phyloP scores from a whole-genome alignment of 2,888 invertebrate species.

The Drosophila anomalipes region DNA sequence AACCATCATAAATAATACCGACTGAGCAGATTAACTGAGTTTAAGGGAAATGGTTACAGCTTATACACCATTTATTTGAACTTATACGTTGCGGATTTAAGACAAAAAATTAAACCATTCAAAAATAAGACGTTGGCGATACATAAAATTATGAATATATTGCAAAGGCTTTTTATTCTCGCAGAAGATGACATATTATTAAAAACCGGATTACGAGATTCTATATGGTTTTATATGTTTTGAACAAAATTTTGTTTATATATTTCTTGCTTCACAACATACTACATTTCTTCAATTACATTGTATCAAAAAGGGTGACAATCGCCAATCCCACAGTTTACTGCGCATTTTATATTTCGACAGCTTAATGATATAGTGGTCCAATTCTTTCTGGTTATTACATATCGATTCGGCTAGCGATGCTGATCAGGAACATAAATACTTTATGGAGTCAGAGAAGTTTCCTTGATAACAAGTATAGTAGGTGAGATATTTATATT shows the following conservation, averaged over 20 bases:
- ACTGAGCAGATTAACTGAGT: slow-evolving; percentile 44
- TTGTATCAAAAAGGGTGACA: background rate
- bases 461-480: background rate
- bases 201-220: background rate
- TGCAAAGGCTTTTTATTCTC: background rate
- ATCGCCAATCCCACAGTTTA: background rate
- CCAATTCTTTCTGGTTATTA: background rate
- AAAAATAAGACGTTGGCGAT: background rate
- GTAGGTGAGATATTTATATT: background rate
- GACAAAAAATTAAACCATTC: background rate
- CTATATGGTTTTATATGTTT: background rate
- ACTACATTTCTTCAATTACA: background rate
- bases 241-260: background rate
- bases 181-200: background rate
- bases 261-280: background rate
- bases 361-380: background rate
- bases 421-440: background rate
- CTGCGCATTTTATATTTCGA: background rate
- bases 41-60: slow-evolving; percentile 28
- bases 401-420: background rate
- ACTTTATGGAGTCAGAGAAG: background rate
- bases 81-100: slow-evolving; percentile 46
- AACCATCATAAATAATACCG: slow-evolving; percentile 37
- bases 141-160: background rate
- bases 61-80: slow-evolving; percentile 39